Conservation (phyloP, 2,888 invertebrate species). For the Tortrix viridana region DNA sequence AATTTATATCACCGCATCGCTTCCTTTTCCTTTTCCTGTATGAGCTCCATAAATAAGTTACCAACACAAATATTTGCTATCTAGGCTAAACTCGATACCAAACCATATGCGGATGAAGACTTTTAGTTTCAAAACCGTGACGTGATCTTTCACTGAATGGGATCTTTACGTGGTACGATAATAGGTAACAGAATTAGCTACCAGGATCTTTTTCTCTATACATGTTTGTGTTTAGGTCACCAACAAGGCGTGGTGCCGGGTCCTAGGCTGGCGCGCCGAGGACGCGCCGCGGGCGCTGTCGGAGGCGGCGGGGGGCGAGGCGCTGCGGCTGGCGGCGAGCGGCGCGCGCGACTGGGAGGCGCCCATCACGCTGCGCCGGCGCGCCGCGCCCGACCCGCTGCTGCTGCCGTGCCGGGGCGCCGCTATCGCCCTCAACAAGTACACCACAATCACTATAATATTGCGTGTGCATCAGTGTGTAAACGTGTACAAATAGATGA, state of each 20-base stretch:
- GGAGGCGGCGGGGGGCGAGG: constrained; percentile 79
- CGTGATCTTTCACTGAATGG: too few species aligned
- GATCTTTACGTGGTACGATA: too few species aligned
- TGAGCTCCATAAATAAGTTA: too few species aligned
- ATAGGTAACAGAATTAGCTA: too few species aligned
- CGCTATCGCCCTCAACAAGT: constrained; percentile 70
- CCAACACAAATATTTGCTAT: too few species aligned
- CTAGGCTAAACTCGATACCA: too few species aligned
- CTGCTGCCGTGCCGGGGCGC: constrained; percentile 75
- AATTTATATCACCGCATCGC: too few species aligned
- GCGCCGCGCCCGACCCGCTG: constrained; percentile 89
- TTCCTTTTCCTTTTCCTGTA: too few species aligned
- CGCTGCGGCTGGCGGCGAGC: constrained; percentile 79
- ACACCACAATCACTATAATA: not conserved
- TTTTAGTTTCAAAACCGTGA: too few species aligned
- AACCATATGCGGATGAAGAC: too few species aligned
- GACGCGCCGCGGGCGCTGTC: constrained; percentile 65
- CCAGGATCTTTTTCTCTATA: too few species aligned
- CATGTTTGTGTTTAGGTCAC: constrained; percentile 87
- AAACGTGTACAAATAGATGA: not conserved
- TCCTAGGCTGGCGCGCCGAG: constrained; percentile 86
- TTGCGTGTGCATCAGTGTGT: not conserved
- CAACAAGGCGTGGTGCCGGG: constrained; percentile 93
- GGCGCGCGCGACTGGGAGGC: constrained; percentile 90
- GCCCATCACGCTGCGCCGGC: constrained; percentile 89